Conservation (phyloP, 2,888 invertebrate species). For the Panzeria rudis region DNA sequence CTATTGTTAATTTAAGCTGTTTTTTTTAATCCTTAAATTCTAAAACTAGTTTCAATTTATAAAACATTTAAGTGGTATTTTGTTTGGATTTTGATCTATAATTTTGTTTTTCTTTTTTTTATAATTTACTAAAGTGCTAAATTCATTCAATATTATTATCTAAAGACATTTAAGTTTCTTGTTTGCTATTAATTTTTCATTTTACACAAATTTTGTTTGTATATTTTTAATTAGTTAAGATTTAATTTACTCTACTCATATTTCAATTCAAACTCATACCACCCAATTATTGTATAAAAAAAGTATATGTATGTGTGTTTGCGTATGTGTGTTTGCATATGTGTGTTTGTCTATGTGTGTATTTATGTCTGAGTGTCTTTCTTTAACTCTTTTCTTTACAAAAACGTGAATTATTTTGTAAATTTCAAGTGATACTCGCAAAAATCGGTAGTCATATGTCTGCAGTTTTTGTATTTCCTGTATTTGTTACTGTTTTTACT, state of each 20-base stretch:
- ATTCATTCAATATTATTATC: slow-evolving; percentile 30
- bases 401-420: slow-evolving; percentile 74
- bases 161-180: slow-evolving; percentile 51
- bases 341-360: not conserved
- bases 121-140: slow-evolving; percentile 42
- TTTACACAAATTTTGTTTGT: slow-evolving; percentile 3
- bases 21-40: slow-evolving; percentile 33
- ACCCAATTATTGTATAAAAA: slow-evolving; percentile 14
- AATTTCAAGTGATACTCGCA: slow-evolving; percentile 81
- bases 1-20: slow-evolving; percentile 36
- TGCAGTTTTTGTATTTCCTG: slow-evolving; percentile 75
- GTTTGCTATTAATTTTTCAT: slow-evolving; percentile 4
- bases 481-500: slow-evolving; percentile 62
- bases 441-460: slow-evolving; percentile 83
- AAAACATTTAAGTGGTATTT: slow-evolving; percentile 62
- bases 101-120: slow-evolving; percentile 31
- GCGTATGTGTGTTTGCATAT: not conserved
- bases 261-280: slow-evolving; percentile 1
- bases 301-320: not conserved
- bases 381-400: slow-evolving; percentile 75
- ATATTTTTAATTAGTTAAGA: slow-evolving; percentile 24
- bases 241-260: not conserved
- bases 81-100: not conserved
- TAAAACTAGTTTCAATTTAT: slow-evolving; percentile 52
- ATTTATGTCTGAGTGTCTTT: not conserved